A percentile compares a stretch with the other conserved stretches of the same genome.
phyloP scores from a whole-genome alignment of 2,797 vertebrate genomes.

The Mus spretus region DNA sequence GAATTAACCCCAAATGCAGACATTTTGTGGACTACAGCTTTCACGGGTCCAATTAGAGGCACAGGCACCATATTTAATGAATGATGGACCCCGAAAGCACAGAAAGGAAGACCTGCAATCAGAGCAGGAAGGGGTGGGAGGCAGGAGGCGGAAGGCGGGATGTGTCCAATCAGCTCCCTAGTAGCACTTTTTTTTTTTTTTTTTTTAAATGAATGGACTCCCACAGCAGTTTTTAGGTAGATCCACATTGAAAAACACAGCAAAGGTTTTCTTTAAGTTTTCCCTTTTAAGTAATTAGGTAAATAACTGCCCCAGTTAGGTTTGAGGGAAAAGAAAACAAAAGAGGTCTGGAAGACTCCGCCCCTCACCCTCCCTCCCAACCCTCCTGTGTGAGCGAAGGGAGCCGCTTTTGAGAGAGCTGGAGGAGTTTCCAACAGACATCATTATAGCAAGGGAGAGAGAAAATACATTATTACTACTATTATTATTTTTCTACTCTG shows the following conservation, averaged over 20 bases:
- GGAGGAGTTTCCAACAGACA: conserved; percentile 6
- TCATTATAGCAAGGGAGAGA: background rate
- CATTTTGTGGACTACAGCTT: background rate
- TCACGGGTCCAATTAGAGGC: background rate
- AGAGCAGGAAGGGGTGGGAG: background rate
- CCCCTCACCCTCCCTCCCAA: background rate
- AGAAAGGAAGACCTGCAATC: background rate
- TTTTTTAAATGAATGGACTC: background rate
- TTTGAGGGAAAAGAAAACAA: background rate
- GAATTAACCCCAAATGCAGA: background rate
- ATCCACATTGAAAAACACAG: conserved; percentile 7
- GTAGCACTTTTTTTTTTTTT: background rate
- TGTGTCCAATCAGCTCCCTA: background rate
- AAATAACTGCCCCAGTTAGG: background rate
- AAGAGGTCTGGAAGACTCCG: background rate
- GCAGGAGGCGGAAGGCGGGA: too few species aligned
- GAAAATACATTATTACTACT: background rate
- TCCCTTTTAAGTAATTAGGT: background rate
- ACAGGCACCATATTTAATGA: background rate
- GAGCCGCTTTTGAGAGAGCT: background rate
- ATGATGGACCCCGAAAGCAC: background rate
- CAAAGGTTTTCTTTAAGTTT: background rate
- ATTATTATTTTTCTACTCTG: background rate
- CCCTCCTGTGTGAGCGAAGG: background rate
- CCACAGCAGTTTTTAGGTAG: background rate